Base-by-base conservation (phyloP, 1,140 invertebrate genomes). In the Meloidogyne exigua region DNA sequence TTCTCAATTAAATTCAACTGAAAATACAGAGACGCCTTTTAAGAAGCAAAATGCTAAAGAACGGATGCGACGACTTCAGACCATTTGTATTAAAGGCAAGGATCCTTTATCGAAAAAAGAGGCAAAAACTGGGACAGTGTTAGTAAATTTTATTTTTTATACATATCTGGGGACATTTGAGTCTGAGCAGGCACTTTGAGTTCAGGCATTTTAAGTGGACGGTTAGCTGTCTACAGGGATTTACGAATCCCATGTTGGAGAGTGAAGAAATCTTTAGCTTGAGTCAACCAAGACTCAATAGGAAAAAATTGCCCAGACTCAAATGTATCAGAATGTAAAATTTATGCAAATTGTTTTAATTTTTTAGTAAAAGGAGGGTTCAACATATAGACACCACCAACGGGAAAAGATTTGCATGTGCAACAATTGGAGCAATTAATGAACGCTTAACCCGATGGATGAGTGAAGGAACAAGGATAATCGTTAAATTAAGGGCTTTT, bases 361-460 rank as follows among this genome's bases (percentile, higher is more conserved):
- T 57, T 80, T 39, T 57, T 71, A 77, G 15, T 75, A 66, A 36
- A 66, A 26, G 65, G 28, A 23, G 25, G 13, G 76, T 78, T 12
- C 63, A 78, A 21, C 76, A 78, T 57, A 75, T 78, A 28, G 74
- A 78, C 42, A 76, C 69, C 5, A n/a, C 28, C 12, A 11, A 71
- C 10, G 76, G 78, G 32, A 74, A 75, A 75, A 28, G 28, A 13
- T 79, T 71, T 57, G 69, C 65, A 12, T 81, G 78, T 66, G 28
- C 39, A 21, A n/a, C 69, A n/a, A 25, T 7, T 28, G 68, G 69
- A 15, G 77, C 63, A 32, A 25, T 79, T 18, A 28, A 68, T 39
- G 70, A 62, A 23, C 57, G 78, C 28, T 49, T 79, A 28, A 36
- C 49, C 18, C 15, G 72, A 32, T 79, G 78, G 78, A 70, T 79